These are phyloP conservation scores for Lasiurus borealis DNA, from an alignment of 2,113 vertebrate species.

Conservation along the genomic window DNA sequence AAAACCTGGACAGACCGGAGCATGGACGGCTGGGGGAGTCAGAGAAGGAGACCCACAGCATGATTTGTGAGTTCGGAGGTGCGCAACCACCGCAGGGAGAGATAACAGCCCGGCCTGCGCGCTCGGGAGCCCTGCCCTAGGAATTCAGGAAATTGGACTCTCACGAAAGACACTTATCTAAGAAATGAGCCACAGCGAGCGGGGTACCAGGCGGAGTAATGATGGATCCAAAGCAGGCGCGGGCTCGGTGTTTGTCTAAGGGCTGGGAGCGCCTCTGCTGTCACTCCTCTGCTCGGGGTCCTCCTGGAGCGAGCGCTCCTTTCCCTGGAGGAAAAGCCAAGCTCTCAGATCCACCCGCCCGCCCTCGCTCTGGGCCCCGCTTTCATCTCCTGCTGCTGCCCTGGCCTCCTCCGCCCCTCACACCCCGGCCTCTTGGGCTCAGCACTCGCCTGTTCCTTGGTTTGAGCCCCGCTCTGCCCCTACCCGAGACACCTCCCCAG, in stretches of 20 bases:
- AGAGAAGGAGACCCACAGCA: neutral
- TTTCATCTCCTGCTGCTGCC: neutral
- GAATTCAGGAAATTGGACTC: neutral
- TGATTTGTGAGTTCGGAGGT: neutral
- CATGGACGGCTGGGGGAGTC: neutral
- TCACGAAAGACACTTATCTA: neutral
- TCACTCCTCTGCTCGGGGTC: neutral
- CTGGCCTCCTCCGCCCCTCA: neutral
- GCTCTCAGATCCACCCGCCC: neutral
- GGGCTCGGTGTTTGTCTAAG: neutral
- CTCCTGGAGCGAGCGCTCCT: neutral
- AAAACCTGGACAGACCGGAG: neutral
- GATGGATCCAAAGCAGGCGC: neutral
- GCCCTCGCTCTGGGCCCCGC: neutral
- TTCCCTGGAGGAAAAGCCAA: neutral
- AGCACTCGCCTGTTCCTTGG: neutral
- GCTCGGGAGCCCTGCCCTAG: too few relatives aligned
- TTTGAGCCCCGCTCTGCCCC: too few relatives aligned
- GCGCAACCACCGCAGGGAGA: neutral
- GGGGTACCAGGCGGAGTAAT: neutral
- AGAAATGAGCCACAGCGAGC: neutral
- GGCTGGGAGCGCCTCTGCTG: neutral
- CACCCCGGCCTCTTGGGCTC: neutral
- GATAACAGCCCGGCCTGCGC: neutral
- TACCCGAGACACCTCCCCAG: neutral